Evolutionary conservation across 2,888 invertebrate genomes (phyloP), one percentile per base, ranked within the genome.

Genomic region (Philereme vetulata): DNA sequence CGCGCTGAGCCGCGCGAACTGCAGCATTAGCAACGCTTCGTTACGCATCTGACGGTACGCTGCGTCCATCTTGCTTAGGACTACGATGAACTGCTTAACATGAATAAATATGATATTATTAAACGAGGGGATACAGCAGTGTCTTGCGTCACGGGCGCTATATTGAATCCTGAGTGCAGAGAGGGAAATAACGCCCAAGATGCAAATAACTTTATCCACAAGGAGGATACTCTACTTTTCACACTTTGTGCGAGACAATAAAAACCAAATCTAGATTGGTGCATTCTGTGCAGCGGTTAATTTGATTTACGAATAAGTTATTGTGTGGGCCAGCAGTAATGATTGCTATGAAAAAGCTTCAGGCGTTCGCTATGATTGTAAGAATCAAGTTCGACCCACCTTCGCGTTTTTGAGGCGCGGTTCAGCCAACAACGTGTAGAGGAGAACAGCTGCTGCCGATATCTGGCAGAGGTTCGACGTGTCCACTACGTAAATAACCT

Each of bases 41-140:
- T 97, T 97, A 51, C 97, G 92, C 96, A 97, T 97, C 78, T 97
- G 97, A 8, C 96, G 92, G 83, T 97, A 97, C 4, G 97, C 96
- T 0, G 96, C 94, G 74, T 97, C 97, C 96, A 96, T 97, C 90
- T 97, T 97, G 9, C 95, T 94, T 7, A 97, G 82, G 0, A 96
- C 95, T 57, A 97, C 79, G 21, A 96, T 91, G 66, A 95, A 93
- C 95, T 95, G 6, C 86, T 86, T 51, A 45, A 51, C 48, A 53
- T 51, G 32, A 42, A 10, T 5, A 4, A 7, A 21, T 6, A 42
- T n/a, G n/a, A n/a, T n/a, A n/a, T n/a, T n/a, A n/a, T n/a, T n/a
- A n/a, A n/a, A n/a, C n/a, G n/a, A n/a, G n/a, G n/a, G n/a, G n/a
- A n/a, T n/a, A n/a, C n/a, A n/a, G n/a, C n/a, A n/a, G n/a, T n/a